Conservation (phyloP, 37 sponge, comb jelly and placozoan species). For the Cladorhizidae sp. region DNA sequence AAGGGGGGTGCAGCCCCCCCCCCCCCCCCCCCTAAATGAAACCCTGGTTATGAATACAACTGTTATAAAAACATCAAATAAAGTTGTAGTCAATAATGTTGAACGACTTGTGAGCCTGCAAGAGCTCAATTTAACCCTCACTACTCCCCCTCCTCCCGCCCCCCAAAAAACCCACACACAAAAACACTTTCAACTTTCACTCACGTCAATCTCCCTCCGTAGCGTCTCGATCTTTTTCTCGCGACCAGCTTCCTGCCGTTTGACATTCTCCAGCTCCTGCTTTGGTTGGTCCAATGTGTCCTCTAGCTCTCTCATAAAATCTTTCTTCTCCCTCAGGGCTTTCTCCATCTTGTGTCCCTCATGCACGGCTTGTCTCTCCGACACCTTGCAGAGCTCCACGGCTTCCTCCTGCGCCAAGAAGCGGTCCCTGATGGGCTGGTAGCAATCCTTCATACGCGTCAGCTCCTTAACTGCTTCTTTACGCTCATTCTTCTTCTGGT, state of each 20-base stretch:
- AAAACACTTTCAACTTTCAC: not conserved
- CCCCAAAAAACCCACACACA: not conserved
- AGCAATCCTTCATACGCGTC: slow-evolving; percentile 23
- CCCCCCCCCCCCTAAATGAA: too few species aligned
- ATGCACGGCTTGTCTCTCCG: not conserved
- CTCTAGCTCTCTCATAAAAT: slow-evolving; percentile 33
- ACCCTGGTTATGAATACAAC: too few species aligned
- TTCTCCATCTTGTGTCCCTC: not conserved
- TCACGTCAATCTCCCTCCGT: slow-evolving; percentile 55
- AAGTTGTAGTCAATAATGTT: not conserved
- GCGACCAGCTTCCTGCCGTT: slow-evolving; percentile 58
- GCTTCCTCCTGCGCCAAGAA: slow-evolving; percentile 38
- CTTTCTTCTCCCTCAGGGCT: slow-evolving; percentile 27
- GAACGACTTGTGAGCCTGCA: too few species aligned
- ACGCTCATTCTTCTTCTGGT: slow-evolving; percentile 42
- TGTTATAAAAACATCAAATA: slow-evolving; percentile 3
- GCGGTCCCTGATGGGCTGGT: slow-evolving; percentile 44
- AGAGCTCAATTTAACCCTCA: too few species aligned
- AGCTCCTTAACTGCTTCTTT: slow-evolving; percentile 44
- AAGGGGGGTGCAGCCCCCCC: too few species aligned
- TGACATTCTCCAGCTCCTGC: slow-evolving; percentile 66
- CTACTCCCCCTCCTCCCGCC: slow-evolving; percentile 1
- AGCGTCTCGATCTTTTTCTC: slow-evolving; percentile 31
- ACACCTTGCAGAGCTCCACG: slow-evolving; percentile 2
- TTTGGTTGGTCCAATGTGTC: slow-evolving; percentile 61